These are phyloP conservation scores for Cephus sareptanus DNA, from an alignment of 2,888 invertebrate genomes.

Conservation along the genomic window DNA sequence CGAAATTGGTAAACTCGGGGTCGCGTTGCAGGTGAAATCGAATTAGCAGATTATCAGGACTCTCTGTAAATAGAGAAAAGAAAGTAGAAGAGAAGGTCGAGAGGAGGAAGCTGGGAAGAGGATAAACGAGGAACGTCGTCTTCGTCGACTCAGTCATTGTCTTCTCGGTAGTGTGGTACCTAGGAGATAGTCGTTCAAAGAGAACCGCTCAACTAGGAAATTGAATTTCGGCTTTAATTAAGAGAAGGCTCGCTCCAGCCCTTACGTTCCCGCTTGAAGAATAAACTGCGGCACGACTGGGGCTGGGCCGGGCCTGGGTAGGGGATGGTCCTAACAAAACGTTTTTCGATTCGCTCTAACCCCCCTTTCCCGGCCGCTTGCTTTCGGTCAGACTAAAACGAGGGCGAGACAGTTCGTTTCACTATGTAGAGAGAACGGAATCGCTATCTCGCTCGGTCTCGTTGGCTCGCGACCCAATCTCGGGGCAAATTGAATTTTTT, in stretches of 20 bases:
- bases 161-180: neutral
- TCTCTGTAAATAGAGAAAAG: neutral
- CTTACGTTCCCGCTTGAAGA: neutral
- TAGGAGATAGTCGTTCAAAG: neutral
- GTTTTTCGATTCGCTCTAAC: slow-evolving; percentile 16
- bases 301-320: neutral
- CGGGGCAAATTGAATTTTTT: slow-evolving; percentile 61
- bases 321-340: slow-evolving; percentile 4
- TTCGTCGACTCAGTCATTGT: neutral
- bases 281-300: neutral
- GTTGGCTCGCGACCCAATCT: slow-evolving; percentile 52
- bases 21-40: neutral
- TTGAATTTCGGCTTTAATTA: slow-evolving; percentile 37
- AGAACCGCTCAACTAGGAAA: slow-evolving; percentile 21
- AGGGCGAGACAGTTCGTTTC: neutral
- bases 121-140: neutral
- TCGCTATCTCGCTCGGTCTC: slow-evolving; percentile 9
- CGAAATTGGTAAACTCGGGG: neutral
- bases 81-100: neutral
- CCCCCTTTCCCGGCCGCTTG: neutral
- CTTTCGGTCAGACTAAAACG: slow-evolving; percentile 5
- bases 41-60: neutral
- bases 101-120: neutral
- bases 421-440: slow-evolving; percentile 13
- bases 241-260: slow-evolving; percentile 7